Conservation (phyloP, 2,113 vertebrate genomes). For the Rhineura floridana region DNA sequence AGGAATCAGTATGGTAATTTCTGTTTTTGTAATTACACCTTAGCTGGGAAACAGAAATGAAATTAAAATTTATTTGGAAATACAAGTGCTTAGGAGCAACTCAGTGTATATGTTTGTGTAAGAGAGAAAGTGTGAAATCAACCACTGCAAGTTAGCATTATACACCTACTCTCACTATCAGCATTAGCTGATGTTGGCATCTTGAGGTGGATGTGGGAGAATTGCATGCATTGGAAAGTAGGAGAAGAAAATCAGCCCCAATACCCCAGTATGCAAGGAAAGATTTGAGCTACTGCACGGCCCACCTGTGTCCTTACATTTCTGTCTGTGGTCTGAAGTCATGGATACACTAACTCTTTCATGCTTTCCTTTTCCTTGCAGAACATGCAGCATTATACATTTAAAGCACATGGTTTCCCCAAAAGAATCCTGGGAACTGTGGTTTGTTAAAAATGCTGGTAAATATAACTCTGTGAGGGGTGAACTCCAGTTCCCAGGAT, state of each 20-base stretch:
- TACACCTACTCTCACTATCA: neutral
- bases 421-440: no score
- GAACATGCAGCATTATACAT: neutral
- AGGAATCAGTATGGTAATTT: neutral
- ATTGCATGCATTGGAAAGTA: neutral
- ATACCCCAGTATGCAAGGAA: neutral
- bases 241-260: neutral
- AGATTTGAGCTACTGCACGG: neutral
- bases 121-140: neutral
- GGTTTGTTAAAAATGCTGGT: no score
- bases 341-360: neutral
- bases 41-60: constrained; percentile 14
- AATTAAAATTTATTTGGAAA: constrained; percentile 6
- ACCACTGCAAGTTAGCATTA: neutral
- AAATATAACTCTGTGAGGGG: no score
- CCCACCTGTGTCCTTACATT: neutral
- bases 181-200: neutral
- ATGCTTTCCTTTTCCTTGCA: neutral
- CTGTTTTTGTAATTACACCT: constrained; percentile 13
- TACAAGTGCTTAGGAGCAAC: neutral
- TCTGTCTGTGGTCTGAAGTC: neutral
- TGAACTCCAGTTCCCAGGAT: no score
- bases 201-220: neutral
- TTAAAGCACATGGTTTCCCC: no score
- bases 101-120: neutral